phyloP scores from a whole-genome alignment of 2,113 vertebrate species.

The Ariopsis seemanni region DNA sequence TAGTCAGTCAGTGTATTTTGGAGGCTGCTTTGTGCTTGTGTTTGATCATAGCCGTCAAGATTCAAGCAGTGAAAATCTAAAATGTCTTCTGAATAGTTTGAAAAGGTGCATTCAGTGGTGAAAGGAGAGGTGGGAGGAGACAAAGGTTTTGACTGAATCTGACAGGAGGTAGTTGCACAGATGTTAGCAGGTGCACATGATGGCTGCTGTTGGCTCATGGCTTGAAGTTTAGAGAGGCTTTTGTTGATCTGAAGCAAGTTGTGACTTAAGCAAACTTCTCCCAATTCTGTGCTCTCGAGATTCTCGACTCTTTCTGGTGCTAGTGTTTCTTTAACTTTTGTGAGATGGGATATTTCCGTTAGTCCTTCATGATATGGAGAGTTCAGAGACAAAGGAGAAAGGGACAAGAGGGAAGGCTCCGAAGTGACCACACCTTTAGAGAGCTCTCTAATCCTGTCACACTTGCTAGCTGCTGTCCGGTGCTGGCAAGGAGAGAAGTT shows the following conservation, averaged over 20 bases:
- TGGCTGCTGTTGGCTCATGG: constrained; percentile 66
- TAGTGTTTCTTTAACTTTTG: constrained; percentile 48
- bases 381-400: constrained; percentile 71
- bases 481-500: constrained; percentile 44
- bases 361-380: constrained; percentile 64
- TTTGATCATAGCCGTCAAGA: constrained; percentile 74
- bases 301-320: constrained; percentile 57
- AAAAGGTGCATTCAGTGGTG: constrained; percentile 68
- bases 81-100: constrained; percentile 74
- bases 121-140: constrained; percentile 68
- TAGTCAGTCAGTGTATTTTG: constrained; percentile 71
- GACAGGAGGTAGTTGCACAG: constrained; percentile 55
- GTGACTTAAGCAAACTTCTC: constrained; percentile 68
- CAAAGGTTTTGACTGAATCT: constrained; percentile 65
- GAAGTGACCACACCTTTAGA: constrained; percentile 43
- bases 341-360: constrained; percentile 35
- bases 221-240: constrained; percentile 72
- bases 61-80: constrained; percentile 78
- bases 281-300: constrained; percentile 53
- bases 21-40: constrained; percentile 68
- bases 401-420: constrained; percentile 63
- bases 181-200: constrained; percentile 54
- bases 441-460: constrained; percentile 25
- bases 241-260: constrained; percentile 75
- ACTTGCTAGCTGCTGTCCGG: constrained; percentile 21